Base-by-base conservation (phyloP, 1,140 invertebrate genomes). In the Brachionus rotundiformis region DNA sequence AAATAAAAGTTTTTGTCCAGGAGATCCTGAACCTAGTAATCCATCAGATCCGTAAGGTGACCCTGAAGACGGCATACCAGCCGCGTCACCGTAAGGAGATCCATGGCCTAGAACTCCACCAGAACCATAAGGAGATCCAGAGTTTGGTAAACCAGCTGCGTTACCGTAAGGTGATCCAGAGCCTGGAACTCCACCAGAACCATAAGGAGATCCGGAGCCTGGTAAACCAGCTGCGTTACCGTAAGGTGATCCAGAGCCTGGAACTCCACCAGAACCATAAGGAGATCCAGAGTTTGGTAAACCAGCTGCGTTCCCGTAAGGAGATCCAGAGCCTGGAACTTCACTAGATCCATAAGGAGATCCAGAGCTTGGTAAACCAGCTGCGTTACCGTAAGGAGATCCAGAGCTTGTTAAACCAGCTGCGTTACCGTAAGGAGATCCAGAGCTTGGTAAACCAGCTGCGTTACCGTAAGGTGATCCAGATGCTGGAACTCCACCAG, bases 21-120 rank as follows among this genome's bases (percentile, higher is more conserved):
- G 47, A 16, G 27, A 63, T 11, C 59, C 59, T 11, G 19, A 25
- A 23, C 49, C 49, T 13, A 29, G 29, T 19, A 33, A 3, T 0
- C 63, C 63, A 68, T 13, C n/a, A 33, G 63, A 33, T 10, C 63
- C 63, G 36, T 68, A 68, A 23, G 63, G 31, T 16, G 29, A 68
- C 1, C 63, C 63, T 2, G 29, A 11, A 33, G 29, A 13, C 1
- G 27, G 7, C 16, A 23, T 16, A 7, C 33, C 2, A 25, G 23
- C 10, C 13, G 1, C 6, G 19, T 5, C 1, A 6, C 10, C 16
- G 1, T 33, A 33, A 6, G 63, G 63, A 6, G 31, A 33, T 39
- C 13, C 33, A 16, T n/a, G 8, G 8, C 13, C 25, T 13, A 25
- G 59, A 68, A 36, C 10, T 1, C 63, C 63, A 16, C n/a, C 3